Conservation (phyloP, 2,797 vertebrate species). For the Geotrypetes seraphini region DNA sequence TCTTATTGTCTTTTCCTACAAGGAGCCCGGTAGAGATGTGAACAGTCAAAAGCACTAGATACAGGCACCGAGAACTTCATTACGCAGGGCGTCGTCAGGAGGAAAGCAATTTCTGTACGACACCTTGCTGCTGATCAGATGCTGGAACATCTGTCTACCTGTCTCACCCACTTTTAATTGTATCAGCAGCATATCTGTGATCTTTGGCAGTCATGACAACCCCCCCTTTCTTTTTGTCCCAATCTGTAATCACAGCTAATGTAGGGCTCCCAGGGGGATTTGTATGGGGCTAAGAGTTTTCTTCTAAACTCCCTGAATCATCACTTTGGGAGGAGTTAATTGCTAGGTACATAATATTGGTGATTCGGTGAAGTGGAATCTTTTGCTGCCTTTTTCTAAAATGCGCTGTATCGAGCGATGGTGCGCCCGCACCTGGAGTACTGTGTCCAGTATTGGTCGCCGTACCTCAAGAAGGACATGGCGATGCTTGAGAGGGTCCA, state of each 20-base stretch:
- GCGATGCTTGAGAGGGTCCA: no score
- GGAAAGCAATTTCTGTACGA: constrained; percentile 61
- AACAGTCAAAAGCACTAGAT: constrained; percentile 49
- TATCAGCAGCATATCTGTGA: constrained; percentile 28
- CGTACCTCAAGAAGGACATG: no score
- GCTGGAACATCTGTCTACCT: constrained; percentile 43
- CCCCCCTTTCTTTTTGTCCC: constrained; percentile 5
- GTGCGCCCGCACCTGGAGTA: no score
- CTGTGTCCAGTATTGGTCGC: no score
- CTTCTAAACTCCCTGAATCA: constrained; percentile 11
- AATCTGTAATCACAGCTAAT: constrained; percentile 22
- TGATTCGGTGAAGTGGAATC: neutral
- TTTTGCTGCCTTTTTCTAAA: constrained; percentile 17
- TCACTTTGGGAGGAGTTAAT: constrained; percentile 18
- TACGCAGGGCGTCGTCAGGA: constrained; percentile 48
- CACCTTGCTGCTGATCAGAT: constrained; percentile 54
- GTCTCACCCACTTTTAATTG: constrained; percentile 53
- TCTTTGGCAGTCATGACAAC: constrained; percentile 19
- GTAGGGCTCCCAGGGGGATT: neutral
- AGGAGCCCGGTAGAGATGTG: constrained; percentile 45
- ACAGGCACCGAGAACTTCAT: constrained; percentile 46
- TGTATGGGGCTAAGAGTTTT: neutral
- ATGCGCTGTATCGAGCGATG: no score
- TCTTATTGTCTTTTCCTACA: constrained; percentile 8
- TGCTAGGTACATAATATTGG: constrained; percentile 6